phyloP scores from a whole-genome alignment of 1,140 invertebrate species.

The Drosophila repletoides region DNA sequence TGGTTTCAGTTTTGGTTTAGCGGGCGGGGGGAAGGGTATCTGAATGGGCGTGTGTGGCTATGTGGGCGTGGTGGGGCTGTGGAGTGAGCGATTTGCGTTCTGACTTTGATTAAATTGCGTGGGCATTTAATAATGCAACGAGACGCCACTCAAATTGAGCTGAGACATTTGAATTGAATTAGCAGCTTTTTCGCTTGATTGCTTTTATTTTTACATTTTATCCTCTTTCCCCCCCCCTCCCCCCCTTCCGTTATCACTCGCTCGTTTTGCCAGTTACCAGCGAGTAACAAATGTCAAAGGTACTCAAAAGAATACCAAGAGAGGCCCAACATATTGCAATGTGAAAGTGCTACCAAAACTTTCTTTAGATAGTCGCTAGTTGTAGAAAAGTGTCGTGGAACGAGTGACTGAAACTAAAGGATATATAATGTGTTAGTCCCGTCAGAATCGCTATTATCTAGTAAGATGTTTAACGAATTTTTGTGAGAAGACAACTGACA shows the following conservation, averaged over 20 bases:
- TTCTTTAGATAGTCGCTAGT: too few species aligned
- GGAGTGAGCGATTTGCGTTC: constrained; percentile 14
- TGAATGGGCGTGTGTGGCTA: neutral
- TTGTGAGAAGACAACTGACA: neutral
- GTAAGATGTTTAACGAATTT: too few species aligned
- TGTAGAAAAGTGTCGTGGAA: too few species aligned
- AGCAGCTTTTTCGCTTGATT: constrained; percentile 26
- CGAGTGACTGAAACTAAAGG: too few species aligned
- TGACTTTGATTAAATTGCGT: constrained; percentile 60
- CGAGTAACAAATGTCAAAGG: neutral
- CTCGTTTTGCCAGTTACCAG: too few species aligned
- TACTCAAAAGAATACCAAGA: too few species aligned
- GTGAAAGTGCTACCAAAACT: too few species aligned
- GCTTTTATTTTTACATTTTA: neutral
- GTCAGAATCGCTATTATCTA: too few species aligned
- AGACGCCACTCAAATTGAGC: constrained; percentile 25
- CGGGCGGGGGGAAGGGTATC: neutral
- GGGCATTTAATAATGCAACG: constrained; percentile 63
- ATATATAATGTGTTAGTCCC: too few species aligned
- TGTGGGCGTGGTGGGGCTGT: neutral
- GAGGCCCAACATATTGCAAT: too few species aligned
- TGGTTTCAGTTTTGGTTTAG: constrained; percentile 41
- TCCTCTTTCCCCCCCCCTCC: neutral
- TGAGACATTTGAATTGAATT: constrained; percentile 68
- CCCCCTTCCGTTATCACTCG: too few species aligned